Evolutionary conservation across 1,140 invertebrate species (phyloP).

Genomic region (Tetramorium parvispinum): DNA sequence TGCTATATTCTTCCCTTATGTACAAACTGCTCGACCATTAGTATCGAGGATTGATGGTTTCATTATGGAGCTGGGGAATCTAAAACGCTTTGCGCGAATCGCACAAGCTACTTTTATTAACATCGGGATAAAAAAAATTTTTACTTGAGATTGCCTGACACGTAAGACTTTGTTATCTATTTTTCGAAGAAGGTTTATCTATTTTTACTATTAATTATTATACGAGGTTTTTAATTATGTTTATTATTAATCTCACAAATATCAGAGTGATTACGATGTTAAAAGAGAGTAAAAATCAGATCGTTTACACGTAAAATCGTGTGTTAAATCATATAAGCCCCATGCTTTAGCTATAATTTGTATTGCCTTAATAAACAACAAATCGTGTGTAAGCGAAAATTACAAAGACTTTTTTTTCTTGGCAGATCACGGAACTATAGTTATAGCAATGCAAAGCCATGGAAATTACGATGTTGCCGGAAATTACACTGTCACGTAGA

Average conservation of each 20-base stretch:
- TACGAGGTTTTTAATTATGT: background rate
- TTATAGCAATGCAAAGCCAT: conserved; percentile 2
- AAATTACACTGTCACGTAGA: conserved; percentile 50
- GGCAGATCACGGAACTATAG: conserved; percentile 2
- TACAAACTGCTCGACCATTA: conserved; percentile 15
- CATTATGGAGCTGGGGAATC: background rate
- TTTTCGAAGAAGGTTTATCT: background rate
- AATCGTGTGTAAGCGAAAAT: conserved; percentile 39
- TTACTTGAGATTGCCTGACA: background rate
- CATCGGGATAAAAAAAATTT: conserved; percentile 1
- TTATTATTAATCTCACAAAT: background rate
- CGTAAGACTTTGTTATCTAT: background rate
- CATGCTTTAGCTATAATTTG: background rate
- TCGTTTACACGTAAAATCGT: background rate
- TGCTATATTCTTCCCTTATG: conserved; percentile 7
- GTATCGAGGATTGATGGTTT: conserved; percentile 22
- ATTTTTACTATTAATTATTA: background rate
- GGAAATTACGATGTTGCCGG: conserved; percentile 37
- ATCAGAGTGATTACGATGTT: background rate
- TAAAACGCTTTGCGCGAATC: background rate
- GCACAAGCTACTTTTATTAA: background rate
- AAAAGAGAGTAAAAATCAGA: background rate
- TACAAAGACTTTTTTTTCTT: background rate
- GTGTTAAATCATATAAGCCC: background rate
- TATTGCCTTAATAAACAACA: background rate